Conservation (phyloP, 1,140 invertebrate species). For the Drosophila malerkotliana region DNA sequence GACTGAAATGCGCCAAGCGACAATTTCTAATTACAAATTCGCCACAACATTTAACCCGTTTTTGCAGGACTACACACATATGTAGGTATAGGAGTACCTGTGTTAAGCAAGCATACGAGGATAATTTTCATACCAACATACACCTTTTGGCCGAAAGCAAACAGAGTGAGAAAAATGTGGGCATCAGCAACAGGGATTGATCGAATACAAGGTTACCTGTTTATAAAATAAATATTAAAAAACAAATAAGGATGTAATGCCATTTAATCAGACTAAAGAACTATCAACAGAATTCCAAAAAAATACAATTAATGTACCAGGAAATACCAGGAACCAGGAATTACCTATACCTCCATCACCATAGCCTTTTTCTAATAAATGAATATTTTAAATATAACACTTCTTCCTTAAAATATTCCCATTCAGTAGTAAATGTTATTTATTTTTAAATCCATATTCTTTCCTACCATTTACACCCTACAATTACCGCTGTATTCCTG, state of each 20-base stretch:
- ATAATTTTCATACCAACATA: slow-evolving; percentile 71
- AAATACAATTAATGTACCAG: too few species aligned
- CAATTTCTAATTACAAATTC: slow-evolving; percentile 83
- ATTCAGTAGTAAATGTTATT: background rate
- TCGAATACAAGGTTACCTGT: slow-evolving; percentile 19
- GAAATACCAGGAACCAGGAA: too few species aligned
- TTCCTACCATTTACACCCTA: slow-evolving; percentile 39
- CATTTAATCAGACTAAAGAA: too few species aligned
- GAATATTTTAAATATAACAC: too few species aligned
- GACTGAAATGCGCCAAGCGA: slow-evolving; percentile 77
- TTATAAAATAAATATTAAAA: too few species aligned
- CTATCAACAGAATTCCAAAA: too few species aligned
- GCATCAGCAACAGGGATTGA: background rate
- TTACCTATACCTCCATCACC: too few species aligned
- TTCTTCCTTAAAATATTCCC: background rate
- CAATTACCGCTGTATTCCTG: slow-evolving; percentile 31
- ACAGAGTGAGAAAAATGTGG: slow-evolving; percentile 27
- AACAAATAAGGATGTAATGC: too few species aligned
- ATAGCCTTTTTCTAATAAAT: too few species aligned
- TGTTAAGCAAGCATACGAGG: slow-evolving; percentile 43
- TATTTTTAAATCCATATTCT: slow-evolving; percentile 23
- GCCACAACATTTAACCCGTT: slow-evolving; percentile 81
- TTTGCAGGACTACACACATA: slow-evolving; percentile 57
- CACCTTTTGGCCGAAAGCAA: slow-evolving; percentile 67
- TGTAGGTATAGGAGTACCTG: slow-evolving; percentile 5